Evolutionary conservation across 2,888 invertebrate species (phyloP).

Genomic region (Ctena decussata): DNA sequence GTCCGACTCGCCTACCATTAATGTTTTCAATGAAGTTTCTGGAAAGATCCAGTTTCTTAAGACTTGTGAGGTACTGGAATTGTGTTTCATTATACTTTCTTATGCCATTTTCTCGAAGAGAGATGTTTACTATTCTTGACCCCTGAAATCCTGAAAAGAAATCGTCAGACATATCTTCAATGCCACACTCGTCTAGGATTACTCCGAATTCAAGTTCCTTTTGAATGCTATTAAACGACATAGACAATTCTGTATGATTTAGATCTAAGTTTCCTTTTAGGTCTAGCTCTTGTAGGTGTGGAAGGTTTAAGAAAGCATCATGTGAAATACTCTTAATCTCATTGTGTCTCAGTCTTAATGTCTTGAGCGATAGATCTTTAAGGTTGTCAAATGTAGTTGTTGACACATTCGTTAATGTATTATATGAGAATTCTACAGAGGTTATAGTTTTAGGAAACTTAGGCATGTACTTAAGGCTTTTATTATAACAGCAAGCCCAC

Average conservation of each 20-base stretch:
- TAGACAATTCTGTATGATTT: neutral
- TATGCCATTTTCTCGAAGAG: neutral
- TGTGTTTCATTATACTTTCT: neutral
- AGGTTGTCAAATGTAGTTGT: neutral
- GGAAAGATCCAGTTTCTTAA: neutral
- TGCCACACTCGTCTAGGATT: neutral
- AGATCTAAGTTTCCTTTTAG: neutral
- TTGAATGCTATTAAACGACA: neutral
- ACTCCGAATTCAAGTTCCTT: neutral
- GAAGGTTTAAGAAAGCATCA: neutral
- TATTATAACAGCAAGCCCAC: neutral
- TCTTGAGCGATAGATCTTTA: neutral
- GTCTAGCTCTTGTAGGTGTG: neutral
- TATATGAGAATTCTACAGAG: neutral
- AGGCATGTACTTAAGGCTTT: neutral
- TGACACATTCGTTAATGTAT: neutral
- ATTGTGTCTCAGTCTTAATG: neutral
- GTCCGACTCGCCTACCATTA: neutral
- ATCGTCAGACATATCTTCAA: neutral
- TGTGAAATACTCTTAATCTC: neutral
- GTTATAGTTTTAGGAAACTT: neutral
- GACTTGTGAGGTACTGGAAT: neutral
- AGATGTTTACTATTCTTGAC: neutral
- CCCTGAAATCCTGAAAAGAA: neutral
- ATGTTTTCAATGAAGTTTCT: neutral